These are phyloP conservation scores for Mugil cephalus DNA, from an alignment of 2,113 vertebrate genomes.

Conservation along the genomic window DNA sequence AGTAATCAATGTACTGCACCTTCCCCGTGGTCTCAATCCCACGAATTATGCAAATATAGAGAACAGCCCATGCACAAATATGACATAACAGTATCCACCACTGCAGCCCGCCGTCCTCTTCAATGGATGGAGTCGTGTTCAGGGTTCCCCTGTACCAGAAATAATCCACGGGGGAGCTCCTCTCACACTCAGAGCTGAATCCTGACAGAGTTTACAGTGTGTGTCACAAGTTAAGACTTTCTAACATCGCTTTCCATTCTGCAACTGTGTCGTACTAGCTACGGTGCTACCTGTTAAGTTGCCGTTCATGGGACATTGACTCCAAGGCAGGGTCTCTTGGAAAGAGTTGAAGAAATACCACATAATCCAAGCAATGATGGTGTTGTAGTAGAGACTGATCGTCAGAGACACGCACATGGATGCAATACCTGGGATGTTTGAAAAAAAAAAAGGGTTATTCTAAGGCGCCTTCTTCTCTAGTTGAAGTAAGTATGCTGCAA, in stretches of 20 bases:
- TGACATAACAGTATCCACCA: slow-evolving; percentile 90
- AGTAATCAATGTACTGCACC: slow-evolving; percentile 76
- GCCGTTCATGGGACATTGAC: slow-evolving; percentile 86
- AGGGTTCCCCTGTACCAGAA: slow-evolving; percentile 97
- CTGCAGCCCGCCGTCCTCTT: slow-evolving; percentile 85
- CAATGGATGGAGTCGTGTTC: slow-evolving; percentile 88
- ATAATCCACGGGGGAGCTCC: slow-evolving; percentile 92
- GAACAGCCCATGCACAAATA: slow-evolving; percentile 87
- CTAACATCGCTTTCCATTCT: neutral
- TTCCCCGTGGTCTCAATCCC: slow-evolving; percentile 96
- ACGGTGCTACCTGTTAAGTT: slow-evolving; percentile 87
- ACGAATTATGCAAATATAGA: slow-evolving; percentile 89
- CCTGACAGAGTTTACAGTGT: slow-evolving; percentile 70
- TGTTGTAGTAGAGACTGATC: slow-evolving; percentile 95
- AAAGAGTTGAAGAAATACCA: slow-evolving; percentile 99
- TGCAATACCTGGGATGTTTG: slow-evolving; percentile 91
- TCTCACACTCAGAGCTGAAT: slow-evolving; percentile 86
- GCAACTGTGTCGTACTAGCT: neutral
- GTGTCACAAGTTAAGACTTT: neutral
- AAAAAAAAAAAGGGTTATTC: no score
- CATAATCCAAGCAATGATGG: slow-evolving; percentile 96
- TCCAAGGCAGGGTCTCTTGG: slow-evolving; percentile 95
- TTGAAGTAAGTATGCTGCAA: neutral
- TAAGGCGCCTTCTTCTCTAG: neutral
- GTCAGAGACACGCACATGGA: slow-evolving; percentile 91